Evolutionary conservation across 2,113 vertebrate genomes (phyloP).

Genomic region (Lichenostomus cassidix): DNA sequence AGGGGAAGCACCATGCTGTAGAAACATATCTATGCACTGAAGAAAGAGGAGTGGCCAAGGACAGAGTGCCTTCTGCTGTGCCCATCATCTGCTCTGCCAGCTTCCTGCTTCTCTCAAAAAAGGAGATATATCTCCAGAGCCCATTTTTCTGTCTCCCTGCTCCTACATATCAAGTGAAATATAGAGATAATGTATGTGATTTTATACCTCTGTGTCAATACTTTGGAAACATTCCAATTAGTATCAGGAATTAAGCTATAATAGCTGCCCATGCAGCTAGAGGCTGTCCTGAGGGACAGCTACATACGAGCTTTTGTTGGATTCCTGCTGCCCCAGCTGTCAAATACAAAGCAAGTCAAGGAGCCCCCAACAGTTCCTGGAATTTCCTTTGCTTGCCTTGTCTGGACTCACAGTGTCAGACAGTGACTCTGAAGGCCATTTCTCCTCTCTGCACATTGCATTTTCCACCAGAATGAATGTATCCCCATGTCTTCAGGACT

Average conservation of each 20-base stretch:
- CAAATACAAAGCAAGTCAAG: slow-evolving; percentile 38
- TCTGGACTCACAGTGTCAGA: neutral
- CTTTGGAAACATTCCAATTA: neutral
- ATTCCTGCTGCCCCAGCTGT: neutral
- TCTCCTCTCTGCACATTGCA: neutral
- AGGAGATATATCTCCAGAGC: neutral
- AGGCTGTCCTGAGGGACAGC: neutral
- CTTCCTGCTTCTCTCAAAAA: neutral
- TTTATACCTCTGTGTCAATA: neutral
- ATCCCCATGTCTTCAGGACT: neutral
- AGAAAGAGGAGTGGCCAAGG: neutral
- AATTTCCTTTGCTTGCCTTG: slow-evolving; percentile 6
- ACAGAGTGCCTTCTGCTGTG: neutral
- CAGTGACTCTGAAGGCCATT: neutral
- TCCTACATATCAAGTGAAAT: neutral
- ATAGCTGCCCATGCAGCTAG: neutral
- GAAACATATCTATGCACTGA: neutral
- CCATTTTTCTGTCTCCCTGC: neutral
- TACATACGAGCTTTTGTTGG: neutral
- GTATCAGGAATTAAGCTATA: neutral
- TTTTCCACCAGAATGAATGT: neutral
- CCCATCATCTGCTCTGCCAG: neutral
- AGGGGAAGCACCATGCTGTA: neutral
- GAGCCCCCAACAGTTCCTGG: neutral
- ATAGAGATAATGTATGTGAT: neutral